Conservation (phyloP, 2,113 vertebrate genomes). For the Salvelinus fontinalis region DNA sequence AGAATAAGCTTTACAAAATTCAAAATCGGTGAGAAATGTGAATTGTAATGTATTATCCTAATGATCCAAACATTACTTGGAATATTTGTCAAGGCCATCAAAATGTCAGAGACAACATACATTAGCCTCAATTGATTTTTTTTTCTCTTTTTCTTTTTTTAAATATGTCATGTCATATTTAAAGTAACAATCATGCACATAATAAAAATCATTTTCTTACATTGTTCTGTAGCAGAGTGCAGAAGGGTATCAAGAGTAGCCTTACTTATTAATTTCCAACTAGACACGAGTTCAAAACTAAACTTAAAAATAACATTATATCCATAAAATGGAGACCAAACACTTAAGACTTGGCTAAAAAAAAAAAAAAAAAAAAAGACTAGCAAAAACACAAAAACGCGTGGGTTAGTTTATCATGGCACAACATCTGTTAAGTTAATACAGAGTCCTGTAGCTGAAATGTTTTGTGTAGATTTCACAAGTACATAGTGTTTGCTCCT, state of each 20-base stretch:
- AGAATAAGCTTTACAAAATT: constrained; percentile 21
- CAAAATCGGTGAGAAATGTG: background rate
- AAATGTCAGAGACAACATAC: too few relatives aligned
- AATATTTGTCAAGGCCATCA: background rate
- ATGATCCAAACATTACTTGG: constrained; percentile 5
- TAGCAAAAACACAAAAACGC: too few relatives aligned
- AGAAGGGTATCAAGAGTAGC: background rate
- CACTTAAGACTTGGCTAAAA: background rate
- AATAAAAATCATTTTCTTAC: too few relatives aligned
- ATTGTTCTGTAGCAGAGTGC: constrained; percentile 8
- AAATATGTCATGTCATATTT: too few relatives aligned
- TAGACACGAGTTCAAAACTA: background rate
- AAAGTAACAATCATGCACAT: too few relatives aligned
- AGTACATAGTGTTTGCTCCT: background rate
- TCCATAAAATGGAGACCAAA: constrained; percentile 6
- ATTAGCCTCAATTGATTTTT: too few relatives aligned
- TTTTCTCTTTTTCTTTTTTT: too few relatives aligned
- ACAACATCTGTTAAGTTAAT: constrained; percentile 16
- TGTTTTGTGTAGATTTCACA: constrained; percentile 16
- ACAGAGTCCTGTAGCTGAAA: constrained; percentile 29
- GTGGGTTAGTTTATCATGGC: constrained; percentile 14
- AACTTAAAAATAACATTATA: background rate
- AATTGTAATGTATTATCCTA: too few relatives aligned
- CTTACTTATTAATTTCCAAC: background rate
- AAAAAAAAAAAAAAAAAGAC: background rate